Conservation (phyloP, 2,113 vertebrate species). For the Oenanthe oenanthe region DNA sequence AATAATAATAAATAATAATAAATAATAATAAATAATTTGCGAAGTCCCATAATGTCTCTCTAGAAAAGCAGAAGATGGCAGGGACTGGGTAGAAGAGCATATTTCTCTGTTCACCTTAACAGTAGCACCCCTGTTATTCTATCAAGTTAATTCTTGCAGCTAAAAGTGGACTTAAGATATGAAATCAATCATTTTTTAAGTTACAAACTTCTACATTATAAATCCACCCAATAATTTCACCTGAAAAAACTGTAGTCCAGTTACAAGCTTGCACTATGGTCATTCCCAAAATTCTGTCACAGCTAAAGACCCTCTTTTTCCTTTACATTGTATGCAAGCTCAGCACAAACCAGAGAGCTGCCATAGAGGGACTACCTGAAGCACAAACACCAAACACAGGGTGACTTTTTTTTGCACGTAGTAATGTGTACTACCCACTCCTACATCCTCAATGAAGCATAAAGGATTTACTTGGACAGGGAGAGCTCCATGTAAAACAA, state of each 20-base stretch:
- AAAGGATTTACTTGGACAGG: not conserved
- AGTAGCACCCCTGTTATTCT: not conserved
- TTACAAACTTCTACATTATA: not conserved
- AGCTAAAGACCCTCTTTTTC: not conserved
- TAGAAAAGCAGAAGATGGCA: not conserved
- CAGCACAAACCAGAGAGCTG: not conserved
- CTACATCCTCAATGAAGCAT: not conserved
- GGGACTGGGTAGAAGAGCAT: not conserved
- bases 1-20: fast-evolving
- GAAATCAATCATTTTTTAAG: not conserved
- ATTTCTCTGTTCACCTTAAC: not conserved
- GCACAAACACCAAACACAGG: not conserved
- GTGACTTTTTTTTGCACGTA: not conserved
- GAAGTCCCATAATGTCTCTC: not conserved
- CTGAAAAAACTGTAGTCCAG: not conserved
- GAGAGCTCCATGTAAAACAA: not conserved
- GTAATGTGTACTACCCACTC: not conserved
- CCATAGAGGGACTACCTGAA: not conserved
- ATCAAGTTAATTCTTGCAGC: not conserved
- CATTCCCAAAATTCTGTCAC: not conserved
- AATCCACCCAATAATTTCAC: not conserved
- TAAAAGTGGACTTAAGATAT: not conserved
- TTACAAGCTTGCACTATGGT: not conserved
- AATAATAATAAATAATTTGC: not conserved
- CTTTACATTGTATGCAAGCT: not conserved